Base-by-base conservation (phyloP, 2,888 invertebrate genomes). In the Spisula solida region DNA sequence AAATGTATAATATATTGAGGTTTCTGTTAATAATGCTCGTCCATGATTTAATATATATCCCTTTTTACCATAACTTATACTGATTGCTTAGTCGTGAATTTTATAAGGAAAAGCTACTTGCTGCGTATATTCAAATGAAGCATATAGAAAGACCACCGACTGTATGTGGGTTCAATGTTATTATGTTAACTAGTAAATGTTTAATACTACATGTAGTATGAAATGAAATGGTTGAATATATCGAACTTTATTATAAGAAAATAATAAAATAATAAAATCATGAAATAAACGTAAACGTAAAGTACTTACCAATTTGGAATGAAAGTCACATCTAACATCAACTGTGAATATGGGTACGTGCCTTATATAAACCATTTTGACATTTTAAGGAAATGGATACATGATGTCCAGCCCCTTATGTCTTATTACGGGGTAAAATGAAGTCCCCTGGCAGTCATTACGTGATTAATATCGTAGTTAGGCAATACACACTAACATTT, bases 301-400 rank as follows among this genome's bases (percentile, higher is more conserved):
- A 51, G 51, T 78, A 84, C 84, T 84, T 78, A 84, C 84, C 84
- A 84, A 66, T 47, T 84, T 31, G 34, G 84, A 51, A 29, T 48
- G 51, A 29, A 75, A 60, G 51, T 29, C 51, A 48, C 48, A 31
- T 51, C 78, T 84, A 51, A 84, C 84, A 84, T 84, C 84, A 34
- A 48, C n/a, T 78, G 34, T 18, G 12, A 16, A 18, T 75, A 31
- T 0, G 6, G 20, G 83, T 60, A 14, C 82, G 12, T 75, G 66
- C 31, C 84, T 75, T 84, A 78, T 75, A 84, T 48, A 14, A 75
- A 47, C 0, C n/a, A 29, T 25, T 51, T 29, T 48, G 75, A 70
- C 70, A 83, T 70, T 29, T 84, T 75, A 20, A 84, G 78, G 84
- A 78, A 84, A 81, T 55, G 29, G 12, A 75, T 8, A 75, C 18